Evolutionary conservation across 2,113 vertebrate genomes (phyloP).

Genomic region (Pristiophorus japonicus): DNA sequence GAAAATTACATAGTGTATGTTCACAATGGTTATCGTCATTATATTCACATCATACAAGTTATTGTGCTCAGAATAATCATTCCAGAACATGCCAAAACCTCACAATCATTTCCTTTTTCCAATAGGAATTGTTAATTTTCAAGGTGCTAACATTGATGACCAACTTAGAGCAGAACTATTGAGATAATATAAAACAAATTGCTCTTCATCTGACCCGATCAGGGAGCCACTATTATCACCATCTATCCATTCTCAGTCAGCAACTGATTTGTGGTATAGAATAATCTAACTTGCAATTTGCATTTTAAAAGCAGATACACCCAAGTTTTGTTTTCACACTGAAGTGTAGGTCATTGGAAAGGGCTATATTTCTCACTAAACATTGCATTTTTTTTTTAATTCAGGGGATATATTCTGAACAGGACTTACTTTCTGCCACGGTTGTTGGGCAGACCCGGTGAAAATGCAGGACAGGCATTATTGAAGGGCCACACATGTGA

Average conservation of each 20-base stretch:
- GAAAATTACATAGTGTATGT: not conserved
- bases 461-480: conserved; percentile 45
- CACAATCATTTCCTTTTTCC: not conserved
- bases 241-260: too few relatives aligned
- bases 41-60: not conserved
- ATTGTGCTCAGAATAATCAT: not conserved
- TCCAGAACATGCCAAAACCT: not conserved
- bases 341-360: not conserved
- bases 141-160: too few relatives aligned
- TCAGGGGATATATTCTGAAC: not conserved
- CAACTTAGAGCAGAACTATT: too few relatives aligned
- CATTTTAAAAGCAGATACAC: not conserved
- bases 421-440: conserved; percentile 66
- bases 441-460: not conserved
- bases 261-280: not conserved
- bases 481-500: conserved; percentile 44
- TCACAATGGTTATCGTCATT: not conserved
- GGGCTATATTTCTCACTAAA: not conserved
- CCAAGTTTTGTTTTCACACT: not conserved
- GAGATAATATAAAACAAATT: too few relatives aligned
- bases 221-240: too few relatives aligned
- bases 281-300: not conserved
- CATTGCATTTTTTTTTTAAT: not conserved
- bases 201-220: not conserved
- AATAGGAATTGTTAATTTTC: not conserved